Evolutionary conservation across 2,888 invertebrate genomes (phyloP), one percentile per base, ranked within the genome.

Genomic region (Suillia variegata): DNA sequence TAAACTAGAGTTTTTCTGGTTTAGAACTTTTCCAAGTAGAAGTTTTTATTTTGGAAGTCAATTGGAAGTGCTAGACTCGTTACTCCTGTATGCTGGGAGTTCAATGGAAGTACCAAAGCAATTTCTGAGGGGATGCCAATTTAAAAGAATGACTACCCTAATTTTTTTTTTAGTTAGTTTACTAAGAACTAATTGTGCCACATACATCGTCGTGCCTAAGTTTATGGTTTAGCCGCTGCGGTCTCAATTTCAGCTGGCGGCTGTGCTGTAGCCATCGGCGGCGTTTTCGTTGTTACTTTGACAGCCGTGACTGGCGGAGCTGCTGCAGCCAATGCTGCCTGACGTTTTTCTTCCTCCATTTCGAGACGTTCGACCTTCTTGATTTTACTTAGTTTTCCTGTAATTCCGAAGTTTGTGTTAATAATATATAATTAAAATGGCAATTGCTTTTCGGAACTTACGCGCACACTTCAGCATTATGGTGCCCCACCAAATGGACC

Each of bases 401-500:
- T 15, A 80, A 80, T n/a, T n/a, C n/a, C 66, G 60, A 12, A 22
- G 15, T 6, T 1, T 12, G 13, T 26, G 13, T 38, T 5, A 22
- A 15, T n/a, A n/a, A n/a, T n/a, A n/a, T n/a, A n/a, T n/a, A n/a
- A n/a, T n/a, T n/a, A n/a, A n/a, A n/a, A n/a, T n/a, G n/a, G 1
- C 1, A 13, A 15, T 15, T 4, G 21, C 24, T 55, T 13, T n/a
- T 2, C n/a, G n/a, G n/a, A n/a, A 15, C 93, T 88, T 82, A 97
- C 97, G 89, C 63, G 97, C 91, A 73, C 94, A 87, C 76, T 89
- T 90, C 64, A 97, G 83, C 90, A 97, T 92, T 74, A 94, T 92
- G 67, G 95, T 89, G 2, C 97, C 98, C 98, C 98, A 98, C 89
- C 96, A 96, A 65, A 98, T 90, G 62, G 96, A 94, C 98, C 98